Percentiles rank a stretch among this genome's conserved stretches.
phyloP scores from a whole-genome alignment of 2,113 vertebrate genomes.

The Chaetodon auriga region DNA sequence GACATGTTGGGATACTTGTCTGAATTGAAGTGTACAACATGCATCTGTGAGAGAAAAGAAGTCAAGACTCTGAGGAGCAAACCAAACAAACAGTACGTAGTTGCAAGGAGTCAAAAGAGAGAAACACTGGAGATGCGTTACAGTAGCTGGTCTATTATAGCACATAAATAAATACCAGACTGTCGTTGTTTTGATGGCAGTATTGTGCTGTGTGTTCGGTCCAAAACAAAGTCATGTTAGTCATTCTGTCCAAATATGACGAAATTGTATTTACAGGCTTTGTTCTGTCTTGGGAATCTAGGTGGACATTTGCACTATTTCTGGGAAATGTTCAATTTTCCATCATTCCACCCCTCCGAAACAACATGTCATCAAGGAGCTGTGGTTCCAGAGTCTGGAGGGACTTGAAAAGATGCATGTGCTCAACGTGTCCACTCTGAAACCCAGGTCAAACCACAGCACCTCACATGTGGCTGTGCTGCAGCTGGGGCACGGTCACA shows the following conservation, averaged over 20 bases:
- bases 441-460: constrained; percentile 72
- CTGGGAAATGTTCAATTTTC: constrained; percentile 67
- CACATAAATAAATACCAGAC: background rate
- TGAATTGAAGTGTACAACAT: constrained; percentile 95
- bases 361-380: constrained; percentile 69
- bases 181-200: background rate
- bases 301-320: constrained; percentile 57
- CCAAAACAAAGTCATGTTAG: constrained; percentile 11
- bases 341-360: constrained; percentile 47
- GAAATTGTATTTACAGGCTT: constrained; percentile 48
- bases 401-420: constrained; percentile 55
- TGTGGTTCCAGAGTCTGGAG: constrained; percentile 71
- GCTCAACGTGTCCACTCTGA: constrained; percentile 62
- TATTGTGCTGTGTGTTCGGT: background rate
- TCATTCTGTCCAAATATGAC: constrained; percentile 27
- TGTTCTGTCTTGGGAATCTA: constrained; percentile 34
- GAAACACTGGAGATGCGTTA: background rate
- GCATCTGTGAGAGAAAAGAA: constrained; percentile 85
- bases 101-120: background rate
- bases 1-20: constrained; percentile 89
- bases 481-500: constrained; percentile 31
- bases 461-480: constrained; percentile 63
- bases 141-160: background rate
- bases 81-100: background rate
- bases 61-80: background rate